phyloP scores from a whole-genome alignment of 1,140 invertebrate species.

The Hycleus phaleratus region DNA sequence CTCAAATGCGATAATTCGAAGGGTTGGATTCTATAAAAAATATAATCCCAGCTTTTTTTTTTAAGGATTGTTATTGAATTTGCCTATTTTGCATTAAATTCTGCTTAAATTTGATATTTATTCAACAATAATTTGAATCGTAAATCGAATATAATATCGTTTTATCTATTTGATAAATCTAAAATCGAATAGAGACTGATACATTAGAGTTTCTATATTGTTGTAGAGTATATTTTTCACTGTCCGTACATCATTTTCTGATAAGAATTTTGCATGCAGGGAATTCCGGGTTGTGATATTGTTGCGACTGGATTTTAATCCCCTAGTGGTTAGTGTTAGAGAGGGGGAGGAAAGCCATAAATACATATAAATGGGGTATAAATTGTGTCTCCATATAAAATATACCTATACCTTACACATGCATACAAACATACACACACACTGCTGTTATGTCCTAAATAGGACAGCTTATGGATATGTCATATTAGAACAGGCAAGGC shows the following conservation, averaged over 20 bases:
- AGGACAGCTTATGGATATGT: conserved; percentile 15
- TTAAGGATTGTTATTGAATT: too few species aligned
- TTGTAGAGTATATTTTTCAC: conserved; percentile 10
- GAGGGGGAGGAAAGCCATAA: conserved; percentile 9
- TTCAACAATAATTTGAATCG: too few species aligned
- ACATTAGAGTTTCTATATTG: too few species aligned
- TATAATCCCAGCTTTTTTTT: too few species aligned
- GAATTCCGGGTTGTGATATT: conserved; percentile 3
- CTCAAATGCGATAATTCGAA: too few species aligned
- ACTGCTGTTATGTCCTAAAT: background rate
- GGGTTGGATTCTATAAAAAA: too few species aligned
- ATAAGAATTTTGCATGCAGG: conserved; percentile 12
- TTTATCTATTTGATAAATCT: too few species aligned
- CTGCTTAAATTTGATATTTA: too few species aligned
- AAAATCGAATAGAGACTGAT: too few species aligned
- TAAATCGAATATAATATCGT: too few species aligned
- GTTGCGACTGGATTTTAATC: conserved; percentile 18
- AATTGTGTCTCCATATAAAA: conserved; percentile 13
- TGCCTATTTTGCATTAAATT: too few species aligned
- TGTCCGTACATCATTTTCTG: conserved; percentile 9
- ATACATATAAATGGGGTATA: conserved; percentile 22
- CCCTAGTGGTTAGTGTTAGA: background rate
- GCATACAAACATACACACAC: too few species aligned
- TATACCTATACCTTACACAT: background rate
- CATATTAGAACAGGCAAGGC: conserved; percentile 2